Evolutionary conservation across 1,140 invertebrate species (phyloP), one percentile per base, ranked within the genome.

Genomic region (Prorops nasuta): DNA sequence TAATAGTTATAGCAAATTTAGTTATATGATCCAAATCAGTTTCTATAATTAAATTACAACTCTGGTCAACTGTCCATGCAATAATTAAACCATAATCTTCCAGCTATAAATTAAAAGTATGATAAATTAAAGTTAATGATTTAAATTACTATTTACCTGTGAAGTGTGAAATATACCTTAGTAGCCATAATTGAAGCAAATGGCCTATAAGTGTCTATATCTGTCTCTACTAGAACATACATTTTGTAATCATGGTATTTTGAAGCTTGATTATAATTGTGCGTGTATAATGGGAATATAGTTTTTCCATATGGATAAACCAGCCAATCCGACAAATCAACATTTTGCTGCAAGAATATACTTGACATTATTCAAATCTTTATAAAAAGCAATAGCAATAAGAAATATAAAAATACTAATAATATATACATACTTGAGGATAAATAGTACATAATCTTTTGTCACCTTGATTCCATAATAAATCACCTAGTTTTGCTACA

Each of bases 51-150:
- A 85, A 62, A 31, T 80, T 80, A 53, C 87, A 81, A 64, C 77
- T 74, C 61, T 83, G 79, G 42, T 79, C 76, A 12, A 79, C 77
- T 45, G 80, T 84, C 86, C 85, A 87, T 31, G 85, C 83, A 36
- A 83, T 71, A 31, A 83, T 77, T 60, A 80, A 74, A 51, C 86
- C 85, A 62, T 83, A 87, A 61, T 84, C 79, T 70, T 87, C 85
- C 35, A 87, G 71, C 83, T 87, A 58, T 14, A 65, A 66, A 28
- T 6, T 34, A 12, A 8, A 21, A 44, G 12, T 18, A 18, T 28
- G 18, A 42, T n/a, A 21, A 18, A 22, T 21, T 42, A 18, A 52
- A 37, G 43, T 12, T 4, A 6, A 28, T 28, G 24, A 28, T n/a
- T n/a, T n/a, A 10, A 28, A 28, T 28, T 28, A 6, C 10, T 6